Evolutionary conservation across 2,113 vertebrate species (phyloP).

Genomic region (Piaya cayana): DNA sequence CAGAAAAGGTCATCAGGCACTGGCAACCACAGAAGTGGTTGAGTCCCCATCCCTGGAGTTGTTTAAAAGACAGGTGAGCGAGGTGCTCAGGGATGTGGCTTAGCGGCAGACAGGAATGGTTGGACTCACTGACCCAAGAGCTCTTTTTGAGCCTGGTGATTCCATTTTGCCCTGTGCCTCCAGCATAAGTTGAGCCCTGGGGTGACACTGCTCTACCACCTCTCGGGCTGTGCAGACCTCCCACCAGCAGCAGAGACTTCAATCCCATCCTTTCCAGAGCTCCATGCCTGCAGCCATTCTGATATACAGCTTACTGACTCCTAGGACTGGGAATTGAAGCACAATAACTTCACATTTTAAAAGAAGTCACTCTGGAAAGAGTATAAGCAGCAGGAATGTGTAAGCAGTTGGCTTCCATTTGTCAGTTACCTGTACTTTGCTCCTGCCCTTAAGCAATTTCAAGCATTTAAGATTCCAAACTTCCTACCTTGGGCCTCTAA

Average conservation of each 20-base stretch:
- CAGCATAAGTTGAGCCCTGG: fast-evolving
- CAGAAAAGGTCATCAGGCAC: too few species aligned
- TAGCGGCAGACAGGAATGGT: too few species aligned
- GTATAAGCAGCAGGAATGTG: fast-evolving
- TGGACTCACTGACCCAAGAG: too few species aligned
- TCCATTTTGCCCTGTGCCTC: fast-evolving
- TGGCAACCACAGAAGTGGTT: too few species aligned
- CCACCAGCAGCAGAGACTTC: fast-evolving
- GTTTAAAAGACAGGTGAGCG: too few species aligned
- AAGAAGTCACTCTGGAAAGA: not conserved
- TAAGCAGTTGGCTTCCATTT: not conserved
- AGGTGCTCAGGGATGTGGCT: too few species aligned
- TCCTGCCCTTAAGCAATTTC: not conserved
- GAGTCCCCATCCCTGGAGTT: too few species aligned
- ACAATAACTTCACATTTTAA: not conserved
- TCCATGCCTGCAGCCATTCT: not conserved
- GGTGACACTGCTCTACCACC: fast-evolving
- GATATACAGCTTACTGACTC: fast-evolving
- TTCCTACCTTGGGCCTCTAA: not conserved
- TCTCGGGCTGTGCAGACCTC: fast-evolving
- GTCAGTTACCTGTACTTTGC: not conserved
- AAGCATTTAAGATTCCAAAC: not conserved
- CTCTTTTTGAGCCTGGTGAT: too few species aligned
- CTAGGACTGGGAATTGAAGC: not conserved
- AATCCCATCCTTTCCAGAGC: not conserved